Evolutionary conservation across 2,888 invertebrate genomes (phyloP), one percentile per base, ranked within the genome.

Genomic region (Branchellion lobata): DNA sequence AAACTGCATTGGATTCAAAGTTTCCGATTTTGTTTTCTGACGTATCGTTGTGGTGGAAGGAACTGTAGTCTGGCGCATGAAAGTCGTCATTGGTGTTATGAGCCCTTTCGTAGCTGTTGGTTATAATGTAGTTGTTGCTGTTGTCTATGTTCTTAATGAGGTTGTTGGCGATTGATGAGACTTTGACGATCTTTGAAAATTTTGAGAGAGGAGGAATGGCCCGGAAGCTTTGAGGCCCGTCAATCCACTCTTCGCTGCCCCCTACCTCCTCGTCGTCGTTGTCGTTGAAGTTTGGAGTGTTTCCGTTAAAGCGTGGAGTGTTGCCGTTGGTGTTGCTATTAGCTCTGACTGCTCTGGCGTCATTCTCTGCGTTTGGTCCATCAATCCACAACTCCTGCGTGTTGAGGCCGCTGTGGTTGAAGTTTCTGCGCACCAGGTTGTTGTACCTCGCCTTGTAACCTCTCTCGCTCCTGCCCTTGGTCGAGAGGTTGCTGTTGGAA

Each of bases 301-400:
- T 27, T 18, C 27, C 21, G 11, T 24, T 21, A n/a, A n/a, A n/a
- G n/a, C n/a, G n/a, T n/a, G n/a, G n/a, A n/a, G n/a, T n/a, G 0
- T 24, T 31, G 2, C 21, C 11, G 36, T n/a, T 5, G 21, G 21
- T 31, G 2, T 51, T 1, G 24, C n/a, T 24, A 14, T 21, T 18
- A 2, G 24, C 1, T 11, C 29, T 0, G n/a, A 2, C 29, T 21
- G 27, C 11, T 14, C 51, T 33, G 27, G n/a, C 0, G 34, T 14
- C n/a, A 65, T 77, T 57, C 8, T 77, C 77, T 5, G 95, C 93
- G 85, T 94, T 91, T 0, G 96, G 96, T 14, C 96, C 96, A 88
- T 97, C 96, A 82, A 96, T 94, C 96, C 96, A 97, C 86, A 95
- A 94, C 85, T 96, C 96, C 85, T 77, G 27, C 18, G 78, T 27